phyloP scores from a whole-genome alignment of 2,113 vertebrate species.

The Ceyx cyanopectus region DNA sequence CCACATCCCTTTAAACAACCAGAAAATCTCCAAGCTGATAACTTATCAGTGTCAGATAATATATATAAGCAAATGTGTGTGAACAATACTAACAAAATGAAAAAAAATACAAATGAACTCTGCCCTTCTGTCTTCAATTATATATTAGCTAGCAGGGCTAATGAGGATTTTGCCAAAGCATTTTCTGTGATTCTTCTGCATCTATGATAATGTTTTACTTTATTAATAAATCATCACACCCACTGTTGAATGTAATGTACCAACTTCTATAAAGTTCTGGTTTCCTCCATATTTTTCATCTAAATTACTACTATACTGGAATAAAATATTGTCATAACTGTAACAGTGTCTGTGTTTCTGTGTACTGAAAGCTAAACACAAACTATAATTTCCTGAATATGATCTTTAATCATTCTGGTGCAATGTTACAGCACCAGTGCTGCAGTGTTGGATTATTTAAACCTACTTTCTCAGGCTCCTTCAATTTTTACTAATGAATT shows the following conservation, averaged over 20 bases:
- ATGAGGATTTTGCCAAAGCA: constrained; percentile 20
- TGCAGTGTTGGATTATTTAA: constrained; percentile 38
- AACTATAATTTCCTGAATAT: constrained; percentile 51
- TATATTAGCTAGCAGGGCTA: constrained; percentile 16
- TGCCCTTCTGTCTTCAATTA: constrained; percentile 24
- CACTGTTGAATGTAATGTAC: neutral
- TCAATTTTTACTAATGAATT: constrained; percentile 80
- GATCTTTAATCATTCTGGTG: constrained; percentile 62
- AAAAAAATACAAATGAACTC: constrained; percentile 26
- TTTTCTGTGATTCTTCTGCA: constrained; percentile 8
- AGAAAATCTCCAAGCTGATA: neutral
- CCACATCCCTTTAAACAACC: constrained; percentile 17
- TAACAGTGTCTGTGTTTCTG: neutral
- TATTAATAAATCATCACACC: constrained; percentile 48
- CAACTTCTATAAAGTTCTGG: constrained; percentile 27
- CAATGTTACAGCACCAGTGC: constrained; percentile 26
- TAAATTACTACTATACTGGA: constrained; percentile 15
- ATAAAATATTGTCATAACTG: neutral
- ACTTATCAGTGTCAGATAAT: neutral
- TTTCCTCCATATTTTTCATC: neutral
- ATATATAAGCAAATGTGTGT: neutral
- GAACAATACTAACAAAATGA: neutral
- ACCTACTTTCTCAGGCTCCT: constrained; percentile 34
- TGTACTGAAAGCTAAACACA: constrained; percentile 51
- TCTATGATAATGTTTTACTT: constrained; percentile 4